phyloP scores from a whole-genome alignment of 2,888 invertebrate genomes.

The Chrysodeixis includens region DNA sequence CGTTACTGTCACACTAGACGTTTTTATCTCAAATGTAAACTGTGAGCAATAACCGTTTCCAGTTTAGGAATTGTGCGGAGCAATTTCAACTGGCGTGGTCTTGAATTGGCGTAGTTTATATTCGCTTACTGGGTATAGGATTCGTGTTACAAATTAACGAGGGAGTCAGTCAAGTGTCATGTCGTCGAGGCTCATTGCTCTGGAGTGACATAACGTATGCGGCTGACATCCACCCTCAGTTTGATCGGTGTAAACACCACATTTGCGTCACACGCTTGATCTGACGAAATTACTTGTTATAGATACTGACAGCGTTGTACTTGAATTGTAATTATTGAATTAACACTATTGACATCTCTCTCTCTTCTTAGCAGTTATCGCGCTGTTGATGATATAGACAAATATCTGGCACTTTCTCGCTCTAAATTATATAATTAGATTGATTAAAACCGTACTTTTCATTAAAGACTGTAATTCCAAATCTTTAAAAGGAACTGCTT shows the following conservation, averaged over 20 bases:
- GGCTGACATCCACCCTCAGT: constrained; percentile 66
- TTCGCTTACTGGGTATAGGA: constrained; percentile 69
- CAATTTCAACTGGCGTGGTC: constrained; percentile 63
- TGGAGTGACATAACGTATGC: constrained; percentile 69
- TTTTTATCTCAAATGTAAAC: constrained; percentile 82
- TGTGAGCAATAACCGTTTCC: constrained; percentile 67
- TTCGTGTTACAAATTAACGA: constrained; percentile 85
- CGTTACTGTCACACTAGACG: constrained; percentile 67
- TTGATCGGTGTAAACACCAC: constrained; percentile 68
- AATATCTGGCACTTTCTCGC: too few species aligned
- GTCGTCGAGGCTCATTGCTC: constrained; percentile 71
- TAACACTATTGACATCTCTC: neutral
- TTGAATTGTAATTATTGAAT: neutral
- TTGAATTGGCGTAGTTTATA: constrained; percentile 67
- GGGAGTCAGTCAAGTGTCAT: constrained; percentile 84
- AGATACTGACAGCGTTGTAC: constrained; percentile 9
- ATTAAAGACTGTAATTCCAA: too few species aligned
- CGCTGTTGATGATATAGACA: too few species aligned
- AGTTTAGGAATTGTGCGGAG: constrained; percentile 63
- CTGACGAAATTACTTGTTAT: constrained; percentile 38
- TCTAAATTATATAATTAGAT: too few species aligned
- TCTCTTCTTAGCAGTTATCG: neutral
- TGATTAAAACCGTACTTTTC: too few species aligned
- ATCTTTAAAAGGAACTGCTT: neutral
- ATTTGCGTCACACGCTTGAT: constrained; percentile 42